Percentiles rank a stretch among this genome's conserved stretches.
These are phyloP conservation scores for Zaprionus ghesquierei DNA, from an alignment of 1,140 invertebrate genomes.

Conservation along the genomic window DNA sequence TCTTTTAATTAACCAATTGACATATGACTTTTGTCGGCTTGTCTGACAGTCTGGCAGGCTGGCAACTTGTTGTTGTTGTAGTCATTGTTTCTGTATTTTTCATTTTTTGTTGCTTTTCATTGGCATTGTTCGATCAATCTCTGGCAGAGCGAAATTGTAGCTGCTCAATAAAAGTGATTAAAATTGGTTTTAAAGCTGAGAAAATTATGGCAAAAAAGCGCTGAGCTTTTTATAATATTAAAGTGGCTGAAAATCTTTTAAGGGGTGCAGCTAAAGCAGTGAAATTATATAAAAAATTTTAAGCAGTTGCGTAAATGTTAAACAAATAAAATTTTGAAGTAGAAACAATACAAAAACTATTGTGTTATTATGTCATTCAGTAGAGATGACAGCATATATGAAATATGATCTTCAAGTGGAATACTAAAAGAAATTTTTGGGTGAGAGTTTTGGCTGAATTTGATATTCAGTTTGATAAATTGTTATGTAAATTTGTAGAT, in stretches of 20 bases:
- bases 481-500: background rate
- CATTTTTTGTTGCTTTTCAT: slow-evolving; percentile 10
- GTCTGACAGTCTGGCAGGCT: slow-evolving; percentile 21
- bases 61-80: slow-evolving; percentile 18
- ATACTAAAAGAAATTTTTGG: background rate
- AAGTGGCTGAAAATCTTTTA: background rate
- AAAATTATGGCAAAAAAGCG: slow-evolving; percentile 4
- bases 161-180: slow-evolving; percentile 4
- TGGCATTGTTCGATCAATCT: slow-evolving; percentile 32
- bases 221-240: background rate
- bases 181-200: slow-evolving; percentile 1
- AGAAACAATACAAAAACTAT: background rate
- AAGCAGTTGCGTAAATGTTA: background rate
- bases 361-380: background rate
- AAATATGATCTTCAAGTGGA: background rate
- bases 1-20: slow-evolving; percentile 76
- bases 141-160: slow-evolving; percentile 11
- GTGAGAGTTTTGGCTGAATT: background rate
- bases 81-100: slow-evolving; percentile 21
- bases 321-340: background rate
- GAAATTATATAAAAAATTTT: background rate
- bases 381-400: background rate
- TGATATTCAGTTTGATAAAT: background rate
- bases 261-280: background rate
- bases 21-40: slow-evolving; percentile 62